Evolutionary conservation across 1,140 invertebrate species (phyloP).

Genomic region (Vanessa tameamea): DNA sequence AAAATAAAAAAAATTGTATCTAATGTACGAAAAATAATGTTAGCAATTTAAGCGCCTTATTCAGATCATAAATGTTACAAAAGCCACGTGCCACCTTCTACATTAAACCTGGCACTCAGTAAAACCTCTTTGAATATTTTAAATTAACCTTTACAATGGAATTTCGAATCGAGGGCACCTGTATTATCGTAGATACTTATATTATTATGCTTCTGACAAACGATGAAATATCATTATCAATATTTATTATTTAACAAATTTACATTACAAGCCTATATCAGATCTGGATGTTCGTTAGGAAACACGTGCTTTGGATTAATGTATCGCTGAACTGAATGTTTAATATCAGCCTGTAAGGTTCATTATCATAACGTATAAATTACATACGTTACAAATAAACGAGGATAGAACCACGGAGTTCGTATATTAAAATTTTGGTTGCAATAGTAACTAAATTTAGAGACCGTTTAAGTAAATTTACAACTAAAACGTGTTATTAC

Average conservation of each 20-base stretch:
- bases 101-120: conserved; percentile 3
- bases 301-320: conserved; percentile 23
- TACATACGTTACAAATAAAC: conserved; percentile 12
- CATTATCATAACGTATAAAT: conserved; percentile 21
- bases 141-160: conserved; percentile 9
- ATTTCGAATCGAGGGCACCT: not conserved
- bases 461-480: too few species aligned
- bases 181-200: conserved; percentile 14
- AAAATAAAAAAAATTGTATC: too few species aligned
- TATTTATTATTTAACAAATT: conserved; percentile 9
- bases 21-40: too few species aligned
- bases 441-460: too few species aligned
- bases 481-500: too few species aligned
- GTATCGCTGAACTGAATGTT: conserved; percentile 7
- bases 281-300: conserved; percentile 11
- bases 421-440: too few species aligned
- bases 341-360: not conserved
- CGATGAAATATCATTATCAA: conserved; percentile 6
- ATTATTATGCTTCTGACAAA: conserved; percentile 13
- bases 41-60: not conserved
- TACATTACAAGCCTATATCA: conserved; percentile 6
- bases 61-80: not conserved
- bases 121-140: conserved; percentile 21
- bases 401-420: not conserved
- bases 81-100: not conserved